phyloP scores from a whole-genome alignment of 2,113 vertebrate species.

The Colistium nudipinnis region DNA sequence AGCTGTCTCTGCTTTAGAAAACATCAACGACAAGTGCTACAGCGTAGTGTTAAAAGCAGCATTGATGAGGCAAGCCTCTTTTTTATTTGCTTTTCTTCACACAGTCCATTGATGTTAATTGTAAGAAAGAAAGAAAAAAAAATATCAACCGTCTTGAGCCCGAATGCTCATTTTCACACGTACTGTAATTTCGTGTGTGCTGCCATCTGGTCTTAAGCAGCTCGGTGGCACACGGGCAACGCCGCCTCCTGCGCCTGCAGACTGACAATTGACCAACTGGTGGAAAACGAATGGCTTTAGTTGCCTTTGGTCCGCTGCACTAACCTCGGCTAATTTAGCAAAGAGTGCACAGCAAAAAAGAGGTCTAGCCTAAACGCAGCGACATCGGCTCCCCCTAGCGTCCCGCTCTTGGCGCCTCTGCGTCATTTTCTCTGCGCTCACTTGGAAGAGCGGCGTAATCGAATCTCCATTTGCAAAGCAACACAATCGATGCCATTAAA shows the following conservation, averaged over 20 bases:
- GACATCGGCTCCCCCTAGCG: slow-evolving; percentile 54
- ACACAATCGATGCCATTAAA: slow-evolving; percentile 66
- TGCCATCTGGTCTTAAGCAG: slow-evolving; percentile 49
- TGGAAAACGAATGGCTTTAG: slow-evolving; percentile 72
- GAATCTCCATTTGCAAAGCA: slow-evolving; percentile 70
- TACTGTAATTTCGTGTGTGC: slow-evolving; percentile 53
- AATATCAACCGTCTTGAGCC: not conserved
- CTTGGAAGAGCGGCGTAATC: slow-evolving; percentile 71
- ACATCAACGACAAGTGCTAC: slow-evolving; percentile 29
- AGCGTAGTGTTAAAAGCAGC: slow-evolving; percentile 17
- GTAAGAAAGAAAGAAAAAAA: too few species aligned
- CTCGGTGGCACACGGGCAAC: slow-evolving; percentile 40
- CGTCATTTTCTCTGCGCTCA: slow-evolving; percentile 56
- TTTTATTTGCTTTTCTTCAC: not conserved
- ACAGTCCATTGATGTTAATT: slow-evolving; percentile 3
- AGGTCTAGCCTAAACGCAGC: slow-evolving; percentile 41
- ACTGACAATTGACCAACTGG: slow-evolving; percentile 70
- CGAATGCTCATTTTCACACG: slow-evolving; percentile 23
- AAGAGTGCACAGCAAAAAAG: slow-evolving; percentile 51
- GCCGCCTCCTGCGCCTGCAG: slow-evolving; percentile 47
- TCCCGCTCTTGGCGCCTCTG: slow-evolving; percentile 50
- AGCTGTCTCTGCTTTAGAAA: slow-evolving; percentile 30
- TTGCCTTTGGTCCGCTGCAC: slow-evolving; percentile 57
- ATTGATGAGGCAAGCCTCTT: slow-evolving; percentile 24
- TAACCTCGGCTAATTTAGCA: slow-evolving; percentile 74